Base-by-base conservation (phyloP, 2,113 vertebrate genomes). In the Alces alces region DNA sequence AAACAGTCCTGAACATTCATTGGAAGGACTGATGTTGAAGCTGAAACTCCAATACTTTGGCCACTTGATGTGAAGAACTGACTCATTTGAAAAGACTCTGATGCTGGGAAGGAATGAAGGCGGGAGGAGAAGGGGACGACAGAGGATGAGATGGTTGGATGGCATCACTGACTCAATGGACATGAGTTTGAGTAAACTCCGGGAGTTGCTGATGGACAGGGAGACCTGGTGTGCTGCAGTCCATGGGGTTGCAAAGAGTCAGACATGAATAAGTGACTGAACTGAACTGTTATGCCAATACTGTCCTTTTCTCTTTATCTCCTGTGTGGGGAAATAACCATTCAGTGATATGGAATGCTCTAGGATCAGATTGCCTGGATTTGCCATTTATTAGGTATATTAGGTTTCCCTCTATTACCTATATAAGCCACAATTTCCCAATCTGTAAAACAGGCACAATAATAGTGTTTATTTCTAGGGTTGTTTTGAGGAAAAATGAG, bases 401-500 rank as follows among this genome's bases (percentile, higher is more conserved):
- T 55, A 89, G 28, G 2, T 25, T 70, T 86, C 6, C 52, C 52
- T 64, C 25, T 95, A 10, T 66, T 66, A 19, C 33, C 33, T 66
- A 7, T n/a, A 19, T n/a, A 76, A 82, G 43, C 19, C 28, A 70
- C 33, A 61, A 19, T 78, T 86, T 90, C 30, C 45, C 45, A n/a
- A 64, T 82, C n/a, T 91, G 55, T 91, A 95, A 91, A 88, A 83
- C 6, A 85, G 36, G 36, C 14, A 54, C 7, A 86, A 19, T 84
- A 84, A 43, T 73, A 85, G 11, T 61, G 19, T 55, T 96, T 79
- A 83, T 90, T 86, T 96, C 16, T 47, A 54, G 55, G 13, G 23
- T 79, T 83, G 27, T 89, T 94, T 88, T 47, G 47, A 94, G 58
- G 33, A 86, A 89, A 80, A 92, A 92, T 85, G 21, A 96, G 36